Percentiles rank a stretch among this genome's conserved stretches.
Conservation (phyloP, 2,888 invertebrate genomes). For the Megastigmus dorsalis region DNA sequence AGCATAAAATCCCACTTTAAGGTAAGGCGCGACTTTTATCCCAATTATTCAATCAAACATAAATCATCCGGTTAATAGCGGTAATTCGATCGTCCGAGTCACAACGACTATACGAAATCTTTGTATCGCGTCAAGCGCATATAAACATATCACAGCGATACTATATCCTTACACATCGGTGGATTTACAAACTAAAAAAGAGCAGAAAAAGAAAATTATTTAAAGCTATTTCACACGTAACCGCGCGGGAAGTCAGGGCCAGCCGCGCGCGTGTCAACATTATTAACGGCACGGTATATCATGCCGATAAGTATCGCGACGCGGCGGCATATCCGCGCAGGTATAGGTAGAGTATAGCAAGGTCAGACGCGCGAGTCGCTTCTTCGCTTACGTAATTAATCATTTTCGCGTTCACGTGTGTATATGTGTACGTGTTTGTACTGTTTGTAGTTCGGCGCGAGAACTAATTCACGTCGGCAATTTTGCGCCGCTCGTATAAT, state of each 20-base stretch:
- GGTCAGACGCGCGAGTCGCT: constrained; percentile 52
- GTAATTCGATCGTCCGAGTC: constrained; percentile 23
- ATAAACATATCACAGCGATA: constrained; percentile 19
- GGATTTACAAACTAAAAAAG: neutral
- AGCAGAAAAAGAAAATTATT: constrained; percentile 15
- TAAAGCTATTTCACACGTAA: constrained; percentile 31
- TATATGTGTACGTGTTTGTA: too few species aligned
- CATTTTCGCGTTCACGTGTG: too few species aligned
- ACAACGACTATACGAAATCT: neutral
- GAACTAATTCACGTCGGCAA: too few species aligned
- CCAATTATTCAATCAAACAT: constrained; percentile 25
- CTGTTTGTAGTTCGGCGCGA: too few species aligned
- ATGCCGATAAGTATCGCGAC: constrained; percentile 63
- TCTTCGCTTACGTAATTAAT: constrained; percentile 59
- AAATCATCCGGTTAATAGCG: constrained; percentile 29
- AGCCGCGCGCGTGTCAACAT: constrained; percentile 30
- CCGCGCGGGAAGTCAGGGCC: too few species aligned
- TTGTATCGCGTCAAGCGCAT: neutral
- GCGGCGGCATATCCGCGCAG: constrained; percentile 51
- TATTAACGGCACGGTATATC: constrained; percentile 63
- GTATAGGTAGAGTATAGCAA: too few species aligned
- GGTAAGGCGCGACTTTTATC: constrained; percentile 6
- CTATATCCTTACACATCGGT: neutral
- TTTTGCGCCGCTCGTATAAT: too few species aligned
- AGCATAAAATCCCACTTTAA: neutral